These are phyloP conservation scores for Tipula lateralis DNA, from an alignment of 2,888 invertebrate species.

Conservation along the genomic window DNA sequence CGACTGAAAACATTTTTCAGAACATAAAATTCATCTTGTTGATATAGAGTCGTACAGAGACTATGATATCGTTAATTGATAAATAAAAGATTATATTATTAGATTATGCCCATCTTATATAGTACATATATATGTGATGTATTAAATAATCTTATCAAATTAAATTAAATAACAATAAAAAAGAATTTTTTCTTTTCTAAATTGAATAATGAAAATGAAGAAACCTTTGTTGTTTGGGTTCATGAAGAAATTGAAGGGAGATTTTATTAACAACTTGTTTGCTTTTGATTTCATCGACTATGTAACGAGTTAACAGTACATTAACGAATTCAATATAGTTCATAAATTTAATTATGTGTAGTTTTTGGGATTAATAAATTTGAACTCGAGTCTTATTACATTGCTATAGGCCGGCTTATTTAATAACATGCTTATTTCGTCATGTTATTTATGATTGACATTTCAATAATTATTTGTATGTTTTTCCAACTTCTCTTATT, in stretches of 20 bases:
- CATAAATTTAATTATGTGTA: not conserved
- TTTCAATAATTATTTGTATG: not conserved
- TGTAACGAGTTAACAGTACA: not conserved
- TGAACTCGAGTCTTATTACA: not conserved
- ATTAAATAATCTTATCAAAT: conserved; percentile 11
- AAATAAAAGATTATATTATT: conserved; percentile 24
- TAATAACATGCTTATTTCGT: not conserved
- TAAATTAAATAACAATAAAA: conserved; percentile 24
- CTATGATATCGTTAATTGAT: not conserved
- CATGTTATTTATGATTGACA: not conserved
- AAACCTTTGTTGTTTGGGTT: not conserved
- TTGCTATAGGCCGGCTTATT: not conserved
- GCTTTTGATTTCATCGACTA: not conserved
- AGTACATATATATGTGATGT: not conserved
- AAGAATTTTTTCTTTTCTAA: not conserved
- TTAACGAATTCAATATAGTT: not conserved
- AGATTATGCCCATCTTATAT: not conserved
- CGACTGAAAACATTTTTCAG: not conserved
- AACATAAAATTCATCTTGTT: not conserved
- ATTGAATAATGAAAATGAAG: not conserved
- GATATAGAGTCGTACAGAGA: no score
- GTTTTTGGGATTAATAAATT: not conserved
- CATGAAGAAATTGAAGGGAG: not conserved
- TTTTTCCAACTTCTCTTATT: not conserved
- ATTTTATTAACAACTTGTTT: not conserved